Evolutionary conservation across 1,140 invertebrate species (phyloP).

Genomic region (Ectropis grisescens): DNA sequence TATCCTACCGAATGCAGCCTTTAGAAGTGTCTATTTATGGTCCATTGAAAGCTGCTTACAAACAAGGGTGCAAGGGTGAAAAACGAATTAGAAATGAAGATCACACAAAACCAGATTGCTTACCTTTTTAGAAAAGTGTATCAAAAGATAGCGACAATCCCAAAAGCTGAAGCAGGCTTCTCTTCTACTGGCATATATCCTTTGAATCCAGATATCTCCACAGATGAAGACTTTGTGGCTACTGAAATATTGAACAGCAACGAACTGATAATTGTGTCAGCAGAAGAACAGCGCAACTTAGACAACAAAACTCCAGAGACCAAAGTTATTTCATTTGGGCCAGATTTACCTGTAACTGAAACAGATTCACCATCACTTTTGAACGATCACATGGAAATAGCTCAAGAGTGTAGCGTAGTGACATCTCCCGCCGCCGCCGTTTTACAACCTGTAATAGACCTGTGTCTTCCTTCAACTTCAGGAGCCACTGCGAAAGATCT

Average conservation of each 20-base stretch:
- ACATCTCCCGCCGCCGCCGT: too few species aligned
- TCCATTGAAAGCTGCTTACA: constrained; percentile 48
- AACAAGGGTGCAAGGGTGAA: constrained; percentile 25
- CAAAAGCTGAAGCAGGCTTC: constrained; percentile 14
- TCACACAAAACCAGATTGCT: constrained; percentile 13
- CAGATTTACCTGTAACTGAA: constrained; percentile 16
- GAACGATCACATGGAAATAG: constrained; percentile 15
- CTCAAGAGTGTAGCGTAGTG: too few species aligned
- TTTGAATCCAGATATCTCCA: constrained; percentile 14
- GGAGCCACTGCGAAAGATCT: constrained; percentile 13
- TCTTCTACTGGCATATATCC: constrained; percentile 12
- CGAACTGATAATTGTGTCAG: constrained; percentile 9
- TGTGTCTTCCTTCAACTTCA: too few species aligned
- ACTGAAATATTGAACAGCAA: constrained; percentile 10
- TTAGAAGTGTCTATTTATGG: constrained; percentile 57
- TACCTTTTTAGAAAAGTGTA: constrained; percentile 16
- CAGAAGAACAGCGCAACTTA: constrained; percentile 8
- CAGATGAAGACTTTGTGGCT: constrained; percentile 16
- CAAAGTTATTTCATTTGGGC: constrained; percentile 9
- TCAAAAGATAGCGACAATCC: constrained; percentile 9
- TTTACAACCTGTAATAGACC: too few species aligned
- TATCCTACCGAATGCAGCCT: constrained; percentile 51
- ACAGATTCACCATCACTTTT: constrained; percentile 11
- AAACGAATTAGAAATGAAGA: constrained; percentile 13
- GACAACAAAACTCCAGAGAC: constrained; percentile 11